These are phyloP conservation scores for Rhynchotus rufescens DNA, from an alignment of 2,797 vertebrate species.

Conservation along the genomic window DNA sequence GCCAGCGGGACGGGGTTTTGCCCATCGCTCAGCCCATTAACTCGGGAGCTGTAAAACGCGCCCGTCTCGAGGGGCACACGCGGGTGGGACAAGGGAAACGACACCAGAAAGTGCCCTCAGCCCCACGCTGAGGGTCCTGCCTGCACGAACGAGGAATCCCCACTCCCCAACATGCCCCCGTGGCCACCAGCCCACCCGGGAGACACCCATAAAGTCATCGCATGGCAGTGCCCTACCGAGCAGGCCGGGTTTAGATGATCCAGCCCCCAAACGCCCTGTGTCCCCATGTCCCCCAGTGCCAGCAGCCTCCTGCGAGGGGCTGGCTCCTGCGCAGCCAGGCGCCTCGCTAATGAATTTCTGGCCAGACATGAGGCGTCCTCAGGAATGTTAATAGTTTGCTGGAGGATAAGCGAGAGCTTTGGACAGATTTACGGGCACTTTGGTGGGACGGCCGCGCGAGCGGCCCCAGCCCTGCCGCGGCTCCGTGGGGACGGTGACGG, in stretches of 20 bases:
- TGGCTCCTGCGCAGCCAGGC: conserved; percentile 15
- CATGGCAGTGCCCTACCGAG: not conserved
- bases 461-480: conserved; percentile 40
- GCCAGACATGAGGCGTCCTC: conserved; percentile 66
- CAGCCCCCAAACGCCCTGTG: not conserved
- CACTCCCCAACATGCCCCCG: rapidly evolving
- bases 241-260: not conserved
- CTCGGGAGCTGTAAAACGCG: rapidly evolving
- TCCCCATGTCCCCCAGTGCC: not conserved
- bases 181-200: too few relatives aligned
- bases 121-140: not conserved
- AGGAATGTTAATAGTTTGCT: conserved; percentile 76
- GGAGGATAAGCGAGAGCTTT: conserved; percentile 71
- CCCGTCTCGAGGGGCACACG: not conserved
- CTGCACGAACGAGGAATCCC: not conserved
- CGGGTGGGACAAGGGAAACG: not conserved
- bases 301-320: conserved; percentile 41
- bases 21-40: not conserved
- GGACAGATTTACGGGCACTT: conserved; percentile 59
- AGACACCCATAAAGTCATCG: not conserved
- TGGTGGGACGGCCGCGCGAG: conserved; percentile 49
- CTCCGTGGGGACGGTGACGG: not conserved
- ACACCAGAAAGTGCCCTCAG: not conserved
- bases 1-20: too few relatives aligned
- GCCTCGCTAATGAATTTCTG: conserved; percentile 69